Base-by-base conservation (phyloP, 2,113 vertebrate genomes). In the Leptosomus discolor region DNA sequence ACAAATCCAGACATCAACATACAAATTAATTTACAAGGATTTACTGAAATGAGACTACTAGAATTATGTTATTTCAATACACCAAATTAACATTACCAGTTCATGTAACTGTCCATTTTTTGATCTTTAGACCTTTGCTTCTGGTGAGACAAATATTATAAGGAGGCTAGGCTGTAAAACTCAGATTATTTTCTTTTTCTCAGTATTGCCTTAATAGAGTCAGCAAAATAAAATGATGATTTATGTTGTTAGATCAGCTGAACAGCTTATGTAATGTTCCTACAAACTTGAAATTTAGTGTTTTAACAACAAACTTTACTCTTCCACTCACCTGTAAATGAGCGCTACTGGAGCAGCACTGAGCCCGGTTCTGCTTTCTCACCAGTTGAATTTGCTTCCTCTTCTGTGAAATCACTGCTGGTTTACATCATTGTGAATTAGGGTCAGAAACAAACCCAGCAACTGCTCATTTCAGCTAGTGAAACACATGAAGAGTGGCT, bases 361-460 rank as follows among this genome's bases (percentile, higher is more conserved):
- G 63, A 73, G 50, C 57, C 10, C 21, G 12, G 41, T 41, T 88
- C 93, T 88, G 90, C 90, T 69, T 92, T 85, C 79, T 82, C 90
- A 79, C 79, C 92, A 93, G 53, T 63, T 90, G 79, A 90, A 74
- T 82, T 41, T 81, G 67, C 48, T 85, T 69, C 64, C 58, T 88
- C 83, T 76, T 67, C 75, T 86, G 88, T 63, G 61, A 83, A 96
- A 88, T 86, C 92, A 51, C 74, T 88, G 78, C 85, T 92, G 82
- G 4, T 93, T 94, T 95, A 88, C 83, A 94, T 84, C 85, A 23
- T 39, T 70, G 67, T 78, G 91, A 88, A 70, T 64, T 73, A 93
- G 92, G n/a, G 82, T 95, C 89, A 94, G 92, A 91, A 95, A 86
- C 68, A 81, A 92, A 79, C 57, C 30, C 94, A 80, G 79, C 2